These are phyloP conservation scores for Choloepus hoffmanni DNA, from an alignment of 2,113 vertebrate genomes.

Conservation along the genomic window DNA sequence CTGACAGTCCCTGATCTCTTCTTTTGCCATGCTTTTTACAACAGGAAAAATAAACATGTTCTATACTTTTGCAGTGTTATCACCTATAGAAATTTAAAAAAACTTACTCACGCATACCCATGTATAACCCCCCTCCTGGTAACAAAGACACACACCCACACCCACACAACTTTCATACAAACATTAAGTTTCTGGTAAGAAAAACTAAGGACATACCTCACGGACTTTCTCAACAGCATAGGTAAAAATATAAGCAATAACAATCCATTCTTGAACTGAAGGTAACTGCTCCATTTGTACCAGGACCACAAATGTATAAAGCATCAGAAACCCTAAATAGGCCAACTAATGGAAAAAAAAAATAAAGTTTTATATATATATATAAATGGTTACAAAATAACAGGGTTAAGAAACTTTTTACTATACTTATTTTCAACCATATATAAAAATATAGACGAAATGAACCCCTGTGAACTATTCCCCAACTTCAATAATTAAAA, in stretches of 20 bases:
- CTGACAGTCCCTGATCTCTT: not conserved
- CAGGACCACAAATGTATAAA: slow-evolving; percentile 97
- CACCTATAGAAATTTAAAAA: not conserved
- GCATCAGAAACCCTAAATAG: slow-evolving; percentile 97
- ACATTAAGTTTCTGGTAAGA: not conserved
- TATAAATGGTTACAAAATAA: slow-evolving; percentile 58
- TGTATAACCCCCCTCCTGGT: not conserved
- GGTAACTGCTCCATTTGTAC: slow-evolving; percentile 93
- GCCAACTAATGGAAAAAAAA: slow-evolving; percentile 89
- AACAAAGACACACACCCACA: not conserved
- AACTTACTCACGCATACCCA: not conserved
- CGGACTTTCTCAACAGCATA: slow-evolving; percentile 97
- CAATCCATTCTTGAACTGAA: slow-evolving; percentile 96
- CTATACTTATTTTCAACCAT: not conserved
- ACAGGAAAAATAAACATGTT: slow-evolving; percentile 41
- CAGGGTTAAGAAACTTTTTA: not conserved
- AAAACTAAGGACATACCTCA: slow-evolving; percentile 90
- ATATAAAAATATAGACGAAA: slow-evolving; percentile 29
- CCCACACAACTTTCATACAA: not conserved
- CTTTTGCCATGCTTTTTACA: not conserved
- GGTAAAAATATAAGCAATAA: slow-evolving; percentile 98
- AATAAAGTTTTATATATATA: slow-evolving; percentile 13
- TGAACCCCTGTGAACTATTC: not conserved
- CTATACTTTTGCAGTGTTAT: not conserved
- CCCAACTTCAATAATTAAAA: not conserved